Conservation (phyloP, 2,888 invertebrate species). For the Coenonympha glycerion region DNA sequence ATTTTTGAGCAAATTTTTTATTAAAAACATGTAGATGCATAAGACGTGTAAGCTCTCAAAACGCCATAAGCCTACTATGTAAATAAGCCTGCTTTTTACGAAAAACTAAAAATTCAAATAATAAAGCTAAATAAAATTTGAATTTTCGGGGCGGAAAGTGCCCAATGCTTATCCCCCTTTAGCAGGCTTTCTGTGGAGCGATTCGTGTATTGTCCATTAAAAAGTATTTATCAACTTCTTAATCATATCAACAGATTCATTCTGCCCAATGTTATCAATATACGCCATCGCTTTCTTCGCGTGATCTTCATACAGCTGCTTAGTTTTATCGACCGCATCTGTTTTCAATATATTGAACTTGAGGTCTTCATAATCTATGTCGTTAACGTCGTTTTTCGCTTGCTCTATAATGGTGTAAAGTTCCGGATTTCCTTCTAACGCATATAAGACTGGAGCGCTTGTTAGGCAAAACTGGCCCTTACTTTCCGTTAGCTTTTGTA, state of each 20-base stretch:
- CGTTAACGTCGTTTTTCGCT: slow-evolving; percentile 79
- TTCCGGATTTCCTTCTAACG: slow-evolving; percentile 84
- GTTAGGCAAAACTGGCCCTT: slow-evolving; percentile 82
- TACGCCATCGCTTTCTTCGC: slow-evolving; percentile 57
- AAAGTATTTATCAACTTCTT: slow-evolving; percentile 45
- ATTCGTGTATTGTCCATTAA: too few relatives aligned
- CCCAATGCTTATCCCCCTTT: too few relatives aligned
- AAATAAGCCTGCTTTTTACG: too few relatives aligned
- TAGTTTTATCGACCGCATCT: slow-evolving; percentile 62
- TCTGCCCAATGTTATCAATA: slow-evolving; percentile 56
- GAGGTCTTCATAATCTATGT: slow-evolving; percentile 80
- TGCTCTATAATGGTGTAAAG: slow-evolving; percentile 79
- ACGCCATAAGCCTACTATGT: too few relatives aligned
- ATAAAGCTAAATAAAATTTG: too few relatives aligned
- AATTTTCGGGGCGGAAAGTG: too few relatives aligned
- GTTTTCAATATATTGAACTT: slow-evolving; percentile 69
- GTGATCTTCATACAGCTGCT: slow-evolving; percentile 59
- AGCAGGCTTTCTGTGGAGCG: too few relatives aligned
- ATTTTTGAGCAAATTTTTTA: too few relatives aligned
- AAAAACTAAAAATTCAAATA: too few relatives aligned
- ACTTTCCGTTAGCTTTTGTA: slow-evolving; percentile 72
- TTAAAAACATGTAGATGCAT: too few relatives aligned
- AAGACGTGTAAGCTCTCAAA: too few relatives aligned
- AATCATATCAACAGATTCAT: slow-evolving; percentile 66
- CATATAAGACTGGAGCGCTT: slow-evolving; percentile 89